These are phyloP conservation scores for Lepidurus packardi DNA, from an alignment of 1,140 invertebrate genomes.

Conservation along the genomic window DNA sequence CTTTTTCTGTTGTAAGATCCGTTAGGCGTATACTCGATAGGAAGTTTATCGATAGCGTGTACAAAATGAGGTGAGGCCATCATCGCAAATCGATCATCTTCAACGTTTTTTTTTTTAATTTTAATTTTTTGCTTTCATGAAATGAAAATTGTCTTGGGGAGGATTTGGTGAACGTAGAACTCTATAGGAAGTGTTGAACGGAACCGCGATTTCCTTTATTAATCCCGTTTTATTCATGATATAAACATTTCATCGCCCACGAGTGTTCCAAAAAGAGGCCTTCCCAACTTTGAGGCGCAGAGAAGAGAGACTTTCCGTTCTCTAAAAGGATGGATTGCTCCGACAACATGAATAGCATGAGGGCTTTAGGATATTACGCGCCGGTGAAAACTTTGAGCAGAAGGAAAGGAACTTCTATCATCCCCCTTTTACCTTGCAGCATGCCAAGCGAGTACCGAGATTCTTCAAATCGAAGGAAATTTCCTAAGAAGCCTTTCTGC, in stretches of 20 bases:
- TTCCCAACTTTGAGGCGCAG: not conserved
- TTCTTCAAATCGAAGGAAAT: slow-evolving; percentile 9
- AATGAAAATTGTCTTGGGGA: not conserved
- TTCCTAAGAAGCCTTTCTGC: not conserved
- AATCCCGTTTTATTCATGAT: slow-evolving; percentile 1
- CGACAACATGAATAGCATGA: not conserved
- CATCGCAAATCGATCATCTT: not conserved
- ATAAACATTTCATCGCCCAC: slow-evolving; percentile 2
- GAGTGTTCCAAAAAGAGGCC: not conserved
- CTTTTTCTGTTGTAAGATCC: not conserved
- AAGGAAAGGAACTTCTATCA: not conserved
- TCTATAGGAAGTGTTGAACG: not conserved
- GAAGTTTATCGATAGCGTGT: too few relatives aligned
- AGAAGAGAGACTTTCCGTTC: not conserved
- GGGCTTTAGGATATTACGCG: not conserved
- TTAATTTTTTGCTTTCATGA: too few relatives aligned
- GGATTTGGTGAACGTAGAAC: not conserved
- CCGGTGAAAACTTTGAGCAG: not conserved
- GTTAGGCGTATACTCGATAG: too few relatives aligned
- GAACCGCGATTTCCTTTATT: slow-evolving; percentile 13
- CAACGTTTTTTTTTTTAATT: too few relatives aligned
- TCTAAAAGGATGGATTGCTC: not conserved
- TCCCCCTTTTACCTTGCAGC: not conserved
- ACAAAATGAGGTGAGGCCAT: too few relatives aligned
- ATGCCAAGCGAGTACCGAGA: not conserved